Percentiles rank a stretch among this genome's conserved stretches.
Evolutionary conservation across 1,140 invertebrate species (phyloP).

Genomic region (Stegodyphus dumicola): DNA sequence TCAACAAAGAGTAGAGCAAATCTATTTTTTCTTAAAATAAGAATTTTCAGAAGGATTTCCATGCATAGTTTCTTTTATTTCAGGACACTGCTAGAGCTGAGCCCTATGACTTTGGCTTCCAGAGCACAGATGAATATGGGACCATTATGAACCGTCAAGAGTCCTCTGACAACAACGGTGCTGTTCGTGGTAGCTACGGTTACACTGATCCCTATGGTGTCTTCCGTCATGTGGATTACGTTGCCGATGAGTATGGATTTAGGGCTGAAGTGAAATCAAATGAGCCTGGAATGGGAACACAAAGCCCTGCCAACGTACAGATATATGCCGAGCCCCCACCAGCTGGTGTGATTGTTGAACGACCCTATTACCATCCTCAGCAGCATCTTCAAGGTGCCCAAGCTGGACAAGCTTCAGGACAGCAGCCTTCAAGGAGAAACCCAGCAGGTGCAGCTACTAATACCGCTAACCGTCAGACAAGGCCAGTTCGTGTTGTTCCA

Average conservation of each 20-base stretch:
- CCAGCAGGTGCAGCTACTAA: neutral
- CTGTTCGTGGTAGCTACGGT: conserved; percentile 21
- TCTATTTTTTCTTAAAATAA: neutral
- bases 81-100: conserved; percentile 1
- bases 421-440: neutral
- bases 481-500: neutral
- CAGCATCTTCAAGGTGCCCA: neutral
- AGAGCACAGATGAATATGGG: conserved; percentile 56
- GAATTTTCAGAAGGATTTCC: neutral
- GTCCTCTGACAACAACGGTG: conserved; percentile 11
- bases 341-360: conserved; percentile 40
- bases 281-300: conserved; percentile 28
- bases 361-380: conserved; percentile 42
- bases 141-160: conserved; percentile 49
- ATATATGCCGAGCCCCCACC: conserved; percentile 53
- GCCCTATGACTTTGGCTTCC: conserved; percentile 57
- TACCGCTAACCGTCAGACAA: neutral
- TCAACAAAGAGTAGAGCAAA: too few relatives aligned
- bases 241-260: conserved; percentile 59
- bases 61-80: neutral
- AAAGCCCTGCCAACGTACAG: conserved; percentile 14
- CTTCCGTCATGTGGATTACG: conserved; percentile 52
- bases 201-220: conserved; percentile 40
- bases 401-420: neutral
- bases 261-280: conserved; percentile 56